Evolutionary conservation across 2,797 vertebrate species (phyloP).

Genomic region (Pangasius sanitwongsei): DNA sequence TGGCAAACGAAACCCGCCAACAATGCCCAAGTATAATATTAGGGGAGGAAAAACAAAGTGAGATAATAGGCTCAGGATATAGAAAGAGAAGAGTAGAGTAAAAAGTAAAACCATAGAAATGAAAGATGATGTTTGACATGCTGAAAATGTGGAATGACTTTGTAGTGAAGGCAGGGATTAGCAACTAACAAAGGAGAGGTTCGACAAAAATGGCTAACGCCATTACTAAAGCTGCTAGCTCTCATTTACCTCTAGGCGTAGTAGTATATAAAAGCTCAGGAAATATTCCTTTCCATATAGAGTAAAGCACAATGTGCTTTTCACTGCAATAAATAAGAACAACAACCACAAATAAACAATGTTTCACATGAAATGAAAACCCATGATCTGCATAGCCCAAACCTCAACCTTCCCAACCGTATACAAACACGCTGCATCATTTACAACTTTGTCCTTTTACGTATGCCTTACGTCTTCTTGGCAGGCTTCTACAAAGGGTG

Average conservation of each 20-base stretch:
- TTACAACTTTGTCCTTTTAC: not conserved
- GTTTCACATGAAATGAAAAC: not conserved
- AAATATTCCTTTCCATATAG: not conserved
- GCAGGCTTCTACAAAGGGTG: conserved; percentile 40
- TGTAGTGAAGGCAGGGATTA: not conserved
- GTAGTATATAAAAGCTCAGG: not conserved
- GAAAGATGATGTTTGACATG: not conserved
- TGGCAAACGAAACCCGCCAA: not conserved
- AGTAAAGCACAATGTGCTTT: not conserved
- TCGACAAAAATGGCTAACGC: not conserved
- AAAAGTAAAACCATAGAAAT: no score
- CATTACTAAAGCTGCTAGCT: not conserved
- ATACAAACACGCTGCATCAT: not conserved
- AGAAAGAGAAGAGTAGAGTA: not conserved
- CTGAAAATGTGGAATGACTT: not conserved
- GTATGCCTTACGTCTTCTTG: conserved; percentile 21
- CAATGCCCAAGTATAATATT: not conserved
- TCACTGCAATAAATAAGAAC: not conserved
- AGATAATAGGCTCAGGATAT: not conserved
- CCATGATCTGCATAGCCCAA: not conserved
- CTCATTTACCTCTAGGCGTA: not conserved
- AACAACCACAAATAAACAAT: not conserved
- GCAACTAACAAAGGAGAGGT: not conserved
- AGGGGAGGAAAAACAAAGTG: conserved; percentile 11
- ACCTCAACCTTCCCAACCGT: not conserved